Base-by-base conservation (phyloP, 2,888 invertebrate genomes). In the Lydus trimaculatus region DNA sequence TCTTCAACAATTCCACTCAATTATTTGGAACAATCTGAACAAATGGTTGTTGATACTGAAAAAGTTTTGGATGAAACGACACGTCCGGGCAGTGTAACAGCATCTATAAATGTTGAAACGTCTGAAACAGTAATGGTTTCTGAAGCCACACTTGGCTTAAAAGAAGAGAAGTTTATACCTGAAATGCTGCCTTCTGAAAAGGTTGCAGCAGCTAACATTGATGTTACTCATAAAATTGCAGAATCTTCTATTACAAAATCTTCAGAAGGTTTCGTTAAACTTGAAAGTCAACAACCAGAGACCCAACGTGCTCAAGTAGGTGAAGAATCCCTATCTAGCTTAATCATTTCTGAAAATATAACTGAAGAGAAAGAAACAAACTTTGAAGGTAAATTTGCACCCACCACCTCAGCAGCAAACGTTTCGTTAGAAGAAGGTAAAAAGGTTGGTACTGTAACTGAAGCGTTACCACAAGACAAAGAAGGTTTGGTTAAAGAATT, bases 291-390 rank as follows among this genome's bases (percentile, higher is more conserved):
- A 67, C 65, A 73, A 39, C 83, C 84, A 15, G 79, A 77, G 61
- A 65, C 74, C 66, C 81, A 80, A 62, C 78, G 74, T 61, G 87
- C 86, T 20, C 81, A 76, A 56, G 74, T 84, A 63, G 85, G 79
- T 31, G 87, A 86, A 75, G 86, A 88, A 64, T 83, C 85, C 4
- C 83, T 86, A 63, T 86, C 85, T 67, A 84, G 87, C 74, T 70
- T 89, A 58, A 83, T 87, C 23, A 79, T 88, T 13, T 85, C 85
- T 7, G 88, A 89, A 77, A 87, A 81, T 76, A 65, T 83, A 31
- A 71, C 81, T 9, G 79, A 83, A 74, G 90, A 90, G 80, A 87
- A 84, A 74, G 90, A 90, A 84, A 80, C 82, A 33, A 81, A 83
- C 61, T 86, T 89, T 72, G 79, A 79, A 31, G 84, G 82, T 56